Evolutionary conservation across 2,888 invertebrate genomes (phyloP), one percentile per base, ranked within the genome.

Genomic region (Saturnia japonica): DNA sequence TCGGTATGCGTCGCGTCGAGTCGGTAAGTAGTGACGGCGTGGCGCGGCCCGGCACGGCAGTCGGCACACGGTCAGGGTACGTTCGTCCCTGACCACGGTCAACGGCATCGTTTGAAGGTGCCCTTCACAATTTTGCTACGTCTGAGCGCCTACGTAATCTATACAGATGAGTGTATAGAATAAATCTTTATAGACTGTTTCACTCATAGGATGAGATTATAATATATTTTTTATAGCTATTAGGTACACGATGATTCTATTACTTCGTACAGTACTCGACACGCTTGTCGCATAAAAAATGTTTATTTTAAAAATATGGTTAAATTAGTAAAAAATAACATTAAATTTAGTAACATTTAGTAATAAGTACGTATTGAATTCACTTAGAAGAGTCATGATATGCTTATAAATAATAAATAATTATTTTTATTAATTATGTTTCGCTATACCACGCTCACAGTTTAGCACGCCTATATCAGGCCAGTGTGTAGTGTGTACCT

Each of bases 61-160:
- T 34, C 47, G 77, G 73, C 74, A 73, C 79, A 81, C 85, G 88
- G 89, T 88, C 92, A 90, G 82, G 89, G 89, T 81, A 86, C 82
- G 80, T 71, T 73, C 75, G 91, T 87, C 91, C 93, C 89, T 93
- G 93, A 93, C 93, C 93, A 92, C 91, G 92, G 93, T 91, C 93
- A 93, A 93, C 88, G 93, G 84, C 91, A 81, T 84, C 84, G 82
- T 80, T 87, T 92, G 88, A 93, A 93, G 93, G 93, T 93, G 92
- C 90, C 92, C 91, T 86, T 85, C 79, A 77, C 81, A 83, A 76
- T 74, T 75, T 74, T 73, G 71, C 74, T 71, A 60, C 72, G 70
- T 67, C 71, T 71, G 68, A 51, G 66, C 54, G 70, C 70, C 70
- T 28, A 70, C 70, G 66, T 69, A 70, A 66, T 40, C 25, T 25